Evolutionary conservation across 2,113 vertebrate genomes (phyloP), one percentile per base, ranked within the genome.

Genomic region (Sander lucioperca): DNA sequence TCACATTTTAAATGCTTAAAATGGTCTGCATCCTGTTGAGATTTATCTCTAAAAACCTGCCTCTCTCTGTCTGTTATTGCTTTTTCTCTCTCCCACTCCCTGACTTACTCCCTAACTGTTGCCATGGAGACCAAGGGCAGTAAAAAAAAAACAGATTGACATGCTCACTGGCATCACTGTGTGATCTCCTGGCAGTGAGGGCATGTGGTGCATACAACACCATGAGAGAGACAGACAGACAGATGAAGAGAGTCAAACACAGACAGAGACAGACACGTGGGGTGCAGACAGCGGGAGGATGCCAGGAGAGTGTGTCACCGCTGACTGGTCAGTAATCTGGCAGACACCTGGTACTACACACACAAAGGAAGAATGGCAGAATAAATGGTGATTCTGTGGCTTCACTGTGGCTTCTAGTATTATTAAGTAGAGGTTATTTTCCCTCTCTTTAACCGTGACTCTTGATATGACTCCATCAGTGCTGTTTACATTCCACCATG

Each of bases 291-390:
- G 87, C 79, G 74, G 33, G 62, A 74, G 76, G 64, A 81, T 87
- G 77, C 85, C 84, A 79, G 67, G 9, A 57, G 80, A 77, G 79
- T 84, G 87, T 86, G 87, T 90, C 88, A 92, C 80, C 33, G 6
- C 66, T 6, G 79, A 86, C 68, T 72, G 77, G 77, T 78, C 82
- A 72, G 77, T 80, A 79, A 86, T 83, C 74, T 74, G 72, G 79
- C 56, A 45, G 15, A 84, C 88, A 86, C 86, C 86, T 84, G 74
- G 75, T 23, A 61, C 33, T 53, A 76, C 66, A 85, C 76, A 77
- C 56, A 81, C 43, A 80, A 59, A 75, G 65, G 63, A 75, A 68
- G 59, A 36, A 65, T 23, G 36, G 33, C 12, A 74, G 21, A 74
- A 83, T 68, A 68, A 85, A 82, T 43, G 62, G 45, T 3, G 54